Evolutionary conservation across 2,113 vertebrate species (phyloP), one percentile per base, ranked within the genome.

Genomic region (Cephalopholis sonnerati): DNA sequence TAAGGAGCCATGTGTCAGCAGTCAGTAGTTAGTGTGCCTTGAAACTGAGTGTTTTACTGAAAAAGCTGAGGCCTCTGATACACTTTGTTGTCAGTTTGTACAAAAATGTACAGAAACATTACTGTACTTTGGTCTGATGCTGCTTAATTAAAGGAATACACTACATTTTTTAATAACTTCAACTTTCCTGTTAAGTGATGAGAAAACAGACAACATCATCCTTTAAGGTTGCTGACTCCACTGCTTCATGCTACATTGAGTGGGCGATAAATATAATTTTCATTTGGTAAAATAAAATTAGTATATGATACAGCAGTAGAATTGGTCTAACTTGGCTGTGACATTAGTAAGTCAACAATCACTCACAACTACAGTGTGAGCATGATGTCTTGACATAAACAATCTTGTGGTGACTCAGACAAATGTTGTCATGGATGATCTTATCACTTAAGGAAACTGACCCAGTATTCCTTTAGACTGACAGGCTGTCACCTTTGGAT

Each of bases 81-180:
- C 32, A 36, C 7, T 36, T 17, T 72, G 57, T 57, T 79, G 46
- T 54, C 53, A 57, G 32, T 79, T 83, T 74, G 18, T 81, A 85
- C 83, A 81, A 82, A 80, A 25, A 41, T 27, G 27, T 8, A n/a
- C 48, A 67, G n/a, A 65, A 77, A 77, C 51, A 63, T 50, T 53
- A 63, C 27, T 80, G 59, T 1, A 9, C 72, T 29, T 86, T 59
- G 64, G 20, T 79, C 69, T 50, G 54, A 18, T 80, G 20, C 63
- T 85, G 73, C 75, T 69, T 29, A 10, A 44, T 85, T 87, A 71
- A 84, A 90, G 75, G 79, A 74, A 86, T 88, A 74, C 18, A 41
- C 25, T 58, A 13, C 51, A 39, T 74, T 63, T 66, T 69, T 66
- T 44, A 48, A 68, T 53, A 32, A 39, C 39, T 53, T 61, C 54